These are phyloP conservation scores for Syngnathus acus DNA, from an alignment of 2,797 vertebrate genomes.

Conservation along the genomic window DNA sequence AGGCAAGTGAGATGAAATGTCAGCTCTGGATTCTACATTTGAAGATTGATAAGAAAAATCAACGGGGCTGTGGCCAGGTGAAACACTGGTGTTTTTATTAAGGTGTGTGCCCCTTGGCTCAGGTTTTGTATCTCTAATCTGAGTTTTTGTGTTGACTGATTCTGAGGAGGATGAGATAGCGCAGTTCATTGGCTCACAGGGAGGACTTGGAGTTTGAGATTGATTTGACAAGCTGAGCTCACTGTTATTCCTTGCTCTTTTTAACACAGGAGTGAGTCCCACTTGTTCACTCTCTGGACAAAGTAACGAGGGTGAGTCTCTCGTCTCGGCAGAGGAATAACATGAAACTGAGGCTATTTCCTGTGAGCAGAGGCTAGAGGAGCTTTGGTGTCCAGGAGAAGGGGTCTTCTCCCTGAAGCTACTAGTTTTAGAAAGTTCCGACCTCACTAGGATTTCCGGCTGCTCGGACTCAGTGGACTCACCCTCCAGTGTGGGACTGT, in stretches of 20 bases:
- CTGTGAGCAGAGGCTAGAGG: slow-evolving; percentile 25
- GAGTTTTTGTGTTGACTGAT: slow-evolving; percentile 24
- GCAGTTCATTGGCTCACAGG: slow-evolving; percentile 24
- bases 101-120: slow-evolving; percentile 12
- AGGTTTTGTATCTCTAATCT: slow-evolving; percentile 16
- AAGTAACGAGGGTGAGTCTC: slow-evolving; percentile 35
- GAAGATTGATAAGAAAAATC: slow-evolving; percentile 4
- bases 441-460: slow-evolving; percentile 22
- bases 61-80: slow-evolving; percentile 12
- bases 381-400: slow-evolving; percentile 38
- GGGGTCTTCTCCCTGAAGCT: slow-evolving; percentile 29
- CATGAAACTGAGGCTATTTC: slow-evolving; percentile 38
- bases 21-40: neutral
- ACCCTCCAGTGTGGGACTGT: slow-evolving; percentile 32
- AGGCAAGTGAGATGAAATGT: slow-evolving; percentile 25
- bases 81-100: slow-evolving; percentile 27
- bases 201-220: slow-evolving; percentile 27
- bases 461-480: slow-evolving; percentile 26
- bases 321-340: slow-evolving; percentile 38
- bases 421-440: slow-evolving; percentile 20
- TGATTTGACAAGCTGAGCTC: slow-evolving; percentile 38
- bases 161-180: slow-evolving; percentile 25
- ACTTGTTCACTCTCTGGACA: slow-evolving; percentile 31
- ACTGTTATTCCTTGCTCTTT: slow-evolving; percentile 29
- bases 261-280: slow-evolving; percentile 29